Percentiles rank a stretch among this genome's conserved stretches.
phyloP scores from a whole-genome alignment of 2,113 vertebrate species.

The Nothobranchius kuhntae region DNA sequence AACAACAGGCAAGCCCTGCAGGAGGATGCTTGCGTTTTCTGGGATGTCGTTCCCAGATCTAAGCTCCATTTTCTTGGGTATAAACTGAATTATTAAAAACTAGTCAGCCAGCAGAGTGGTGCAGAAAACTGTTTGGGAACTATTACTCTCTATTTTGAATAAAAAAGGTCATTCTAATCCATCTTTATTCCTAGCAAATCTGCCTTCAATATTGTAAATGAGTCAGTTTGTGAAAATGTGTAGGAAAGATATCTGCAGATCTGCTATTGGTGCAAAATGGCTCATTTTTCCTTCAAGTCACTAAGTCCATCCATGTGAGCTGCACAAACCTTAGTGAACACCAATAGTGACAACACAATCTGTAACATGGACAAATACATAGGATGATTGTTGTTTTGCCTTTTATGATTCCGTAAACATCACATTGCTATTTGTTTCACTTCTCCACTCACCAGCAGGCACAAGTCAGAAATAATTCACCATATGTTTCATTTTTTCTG shows the following conservation, averaged over 20 bases:
- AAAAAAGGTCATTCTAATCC: neutral
- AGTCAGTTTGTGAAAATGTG: neutral
- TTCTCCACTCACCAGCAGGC: slow-evolving; percentile 25
- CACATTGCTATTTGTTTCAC: slow-evolving; percentile 39
- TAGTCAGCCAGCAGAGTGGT: no score
- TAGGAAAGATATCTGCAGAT: neutral
- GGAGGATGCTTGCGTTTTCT: no score
- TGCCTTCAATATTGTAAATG: neutral
- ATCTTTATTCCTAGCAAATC: neutral
- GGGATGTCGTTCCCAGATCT: no score
- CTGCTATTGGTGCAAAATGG: neutral
- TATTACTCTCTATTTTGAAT: neutral
- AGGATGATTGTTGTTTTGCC: slow-evolving; percentile 1
- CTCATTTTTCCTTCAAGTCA: no score
- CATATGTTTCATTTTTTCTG: slow-evolving; percentile 57
- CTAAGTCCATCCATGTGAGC: neutral
- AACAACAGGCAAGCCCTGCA: no score
- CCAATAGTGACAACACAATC: slow-evolving; percentile 8
- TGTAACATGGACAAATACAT: slow-evolving; percentile 6
- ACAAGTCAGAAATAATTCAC: slow-evolving; percentile 44
- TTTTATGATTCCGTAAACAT: slow-evolving; percentile 22
- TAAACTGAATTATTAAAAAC: no score
- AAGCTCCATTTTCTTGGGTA: no score
- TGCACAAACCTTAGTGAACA: neutral
- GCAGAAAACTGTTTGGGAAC: neutral